Conservation (phyloP, 2,797 vertebrate genomes). For the Sorex maritimensis region DNA sequence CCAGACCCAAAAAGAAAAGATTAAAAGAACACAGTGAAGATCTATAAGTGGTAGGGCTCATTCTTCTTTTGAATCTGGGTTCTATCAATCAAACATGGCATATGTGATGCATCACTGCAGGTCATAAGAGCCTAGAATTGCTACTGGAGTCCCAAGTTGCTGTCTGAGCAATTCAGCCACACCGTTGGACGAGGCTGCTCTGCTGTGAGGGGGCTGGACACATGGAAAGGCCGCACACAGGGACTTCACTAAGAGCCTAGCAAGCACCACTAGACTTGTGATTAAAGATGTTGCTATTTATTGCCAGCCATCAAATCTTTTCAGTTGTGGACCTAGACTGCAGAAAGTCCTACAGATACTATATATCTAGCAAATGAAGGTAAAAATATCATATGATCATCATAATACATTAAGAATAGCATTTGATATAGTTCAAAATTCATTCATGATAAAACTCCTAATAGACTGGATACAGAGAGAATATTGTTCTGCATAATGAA, state of each 20-base stretch:
- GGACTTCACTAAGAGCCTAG: neutral
- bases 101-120: neutral
- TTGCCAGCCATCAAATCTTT: neutral
- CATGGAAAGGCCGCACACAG: neutral
- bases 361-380: too few relatives aligned
- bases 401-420: too few relatives aligned
- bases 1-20: too few relatives aligned
- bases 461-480: neutral
- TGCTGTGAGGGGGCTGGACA: neutral
- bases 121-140: neutral
- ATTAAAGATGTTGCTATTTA: neutral
- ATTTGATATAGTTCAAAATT: neutral
- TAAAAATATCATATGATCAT: too few relatives aligned
- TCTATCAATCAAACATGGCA: neutral
- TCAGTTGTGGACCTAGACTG: neutral
- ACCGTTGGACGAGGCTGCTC: neutral
- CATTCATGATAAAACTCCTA: constrained; percentile 9
- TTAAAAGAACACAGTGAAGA: too few relatives aligned
- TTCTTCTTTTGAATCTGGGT: constrained; percentile 1
- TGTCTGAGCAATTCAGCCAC: neutral
- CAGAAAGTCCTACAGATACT: too few relatives aligned
- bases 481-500: neutral
- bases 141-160: neutral
- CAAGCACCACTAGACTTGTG: neutral
- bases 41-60: neutral